These are phyloP conservation scores for Drosophila atripex DNA, from an alignment of 2,888 invertebrate genomes.

Conservation along the genomic window DNA sequence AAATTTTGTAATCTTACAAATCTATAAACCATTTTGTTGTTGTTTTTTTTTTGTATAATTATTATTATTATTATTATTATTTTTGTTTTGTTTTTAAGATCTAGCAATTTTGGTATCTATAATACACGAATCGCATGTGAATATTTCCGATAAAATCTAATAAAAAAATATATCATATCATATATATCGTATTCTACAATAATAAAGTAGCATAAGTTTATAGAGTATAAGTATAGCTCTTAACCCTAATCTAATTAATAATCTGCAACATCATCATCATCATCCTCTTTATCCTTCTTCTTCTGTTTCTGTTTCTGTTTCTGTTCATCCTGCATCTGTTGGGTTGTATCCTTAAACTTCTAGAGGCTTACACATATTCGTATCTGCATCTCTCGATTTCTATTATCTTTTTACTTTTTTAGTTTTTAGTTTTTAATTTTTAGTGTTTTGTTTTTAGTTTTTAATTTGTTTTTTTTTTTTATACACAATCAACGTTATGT, in stretches of 20 bases:
- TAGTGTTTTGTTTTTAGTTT: neutral
- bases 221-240: constrained; percentile 30
- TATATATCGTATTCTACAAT: constrained; percentile 24
- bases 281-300: neutral
- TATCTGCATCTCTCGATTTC: constrained; percentile 7
- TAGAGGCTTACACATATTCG: constrained; percentile 5
- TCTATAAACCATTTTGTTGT: constrained; percentile 26
- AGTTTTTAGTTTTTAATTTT: neutral
- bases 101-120: constrained; percentile 74
- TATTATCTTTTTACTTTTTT: neutral
- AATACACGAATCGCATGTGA: constrained; percentile 66
- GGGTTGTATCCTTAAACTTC: neutral
- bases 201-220: constrained; percentile 16
- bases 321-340: constrained; percentile 10
- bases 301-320: neutral
- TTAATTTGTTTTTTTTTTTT: constrained; percentile 1
- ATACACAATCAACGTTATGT: constrained; percentile 44
- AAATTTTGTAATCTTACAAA: constrained; percentile 11
- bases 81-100: constrained; percentile 31
- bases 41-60: neutral
- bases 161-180: constrained; percentile 45
- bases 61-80: too few species aligned
- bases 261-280: constrained; percentile 2
- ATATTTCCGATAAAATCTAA: constrained; percentile 53
- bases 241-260: constrained; percentile 25